These are phyloP conservation scores for Burhinus bistriatus DNA, from an alignment of 2,113 vertebrate species.

Conservation along the genomic window DNA sequence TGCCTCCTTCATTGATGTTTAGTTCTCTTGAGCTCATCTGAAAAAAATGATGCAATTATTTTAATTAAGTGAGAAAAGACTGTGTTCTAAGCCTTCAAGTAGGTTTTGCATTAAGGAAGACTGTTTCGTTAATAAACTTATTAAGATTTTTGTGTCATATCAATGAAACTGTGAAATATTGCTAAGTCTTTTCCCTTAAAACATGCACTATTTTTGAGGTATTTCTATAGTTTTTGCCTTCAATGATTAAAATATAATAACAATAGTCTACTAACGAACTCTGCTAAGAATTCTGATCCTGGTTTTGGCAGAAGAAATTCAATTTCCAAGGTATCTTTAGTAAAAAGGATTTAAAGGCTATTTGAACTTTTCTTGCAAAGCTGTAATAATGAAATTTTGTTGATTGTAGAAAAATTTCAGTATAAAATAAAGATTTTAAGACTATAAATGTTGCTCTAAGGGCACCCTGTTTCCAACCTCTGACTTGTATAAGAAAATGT, in stretches of 20 bases:
- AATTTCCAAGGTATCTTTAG: not conserved
- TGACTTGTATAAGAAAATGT: not conserved
- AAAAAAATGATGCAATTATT: not conserved
- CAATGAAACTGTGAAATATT: not conserved
- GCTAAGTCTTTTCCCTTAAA: not conserved
- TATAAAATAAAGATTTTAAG: not conserved
- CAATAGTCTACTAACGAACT: not conserved
- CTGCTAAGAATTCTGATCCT: not conserved
- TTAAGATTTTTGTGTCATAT: not conserved
- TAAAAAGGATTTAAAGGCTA: not conserved
- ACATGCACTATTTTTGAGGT: not conserved
- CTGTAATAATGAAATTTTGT: not conserved
- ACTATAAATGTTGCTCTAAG: not conserved
- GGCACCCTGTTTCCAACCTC: constrained; percentile 7
- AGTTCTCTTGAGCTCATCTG: not conserved
- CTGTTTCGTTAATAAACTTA: not conserved
- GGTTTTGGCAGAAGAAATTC: not conserved
- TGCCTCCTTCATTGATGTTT: not conserved
- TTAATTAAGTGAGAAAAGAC: not conserved
- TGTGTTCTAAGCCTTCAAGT: not conserved
- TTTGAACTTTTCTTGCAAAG: not conserved
- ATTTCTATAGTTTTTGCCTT: not conserved
- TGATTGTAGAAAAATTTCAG: not conserved
- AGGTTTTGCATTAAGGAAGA: not conserved
- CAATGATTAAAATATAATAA: not conserved